Conservation (phyloP, 2,888 invertebrate genomes). For the Scaptomyza reducta region DNA sequence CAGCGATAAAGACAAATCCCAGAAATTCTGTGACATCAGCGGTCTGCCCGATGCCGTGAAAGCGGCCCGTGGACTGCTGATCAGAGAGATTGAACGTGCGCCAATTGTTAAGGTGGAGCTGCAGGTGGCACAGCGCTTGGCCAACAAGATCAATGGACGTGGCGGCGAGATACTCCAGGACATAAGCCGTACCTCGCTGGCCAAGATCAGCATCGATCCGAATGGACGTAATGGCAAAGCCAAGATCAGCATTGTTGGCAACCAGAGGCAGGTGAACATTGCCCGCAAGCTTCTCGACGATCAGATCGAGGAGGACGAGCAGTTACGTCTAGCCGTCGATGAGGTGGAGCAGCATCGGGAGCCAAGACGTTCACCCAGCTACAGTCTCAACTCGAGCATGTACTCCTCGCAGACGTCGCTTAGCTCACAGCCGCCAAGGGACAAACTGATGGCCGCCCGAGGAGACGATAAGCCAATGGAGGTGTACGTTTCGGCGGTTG, state of each 20-base stretch:
- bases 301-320: conserved; percentile 86
- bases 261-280: conserved; percentile 86
- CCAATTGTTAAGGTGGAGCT: conserved; percentile 88
- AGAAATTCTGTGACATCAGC: conserved; percentile 88
- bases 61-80: conserved; percentile 89
- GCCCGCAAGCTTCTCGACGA: conserved; percentile 90
- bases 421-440: conserved; percentile 80
- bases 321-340: conserved; percentile 84
- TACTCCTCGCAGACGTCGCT: conserved; percentile 83
- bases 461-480: conserved; percentile 88
- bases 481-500: conserved; percentile 94
- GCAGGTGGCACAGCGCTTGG: conserved; percentile 87
- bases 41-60: conserved; percentile 89
- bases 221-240: conserved; percentile 80
- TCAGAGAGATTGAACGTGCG: conserved; percentile 89
- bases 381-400: conserved; percentile 80
- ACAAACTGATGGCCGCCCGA: conserved; percentile 79
- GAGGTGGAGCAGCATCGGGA: conserved; percentile 85
- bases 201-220: conserved; percentile 88
- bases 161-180: conserved; percentile 89
- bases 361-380: conserved; percentile 84
- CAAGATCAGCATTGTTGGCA: conserved; percentile 86
- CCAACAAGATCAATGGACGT: conserved; percentile 90
- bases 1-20: conserved; percentile 86
- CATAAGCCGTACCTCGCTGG: conserved; percentile 89